Conservation (phyloP, 1,140 invertebrate species). For the Nixonia krombeini region DNA sequence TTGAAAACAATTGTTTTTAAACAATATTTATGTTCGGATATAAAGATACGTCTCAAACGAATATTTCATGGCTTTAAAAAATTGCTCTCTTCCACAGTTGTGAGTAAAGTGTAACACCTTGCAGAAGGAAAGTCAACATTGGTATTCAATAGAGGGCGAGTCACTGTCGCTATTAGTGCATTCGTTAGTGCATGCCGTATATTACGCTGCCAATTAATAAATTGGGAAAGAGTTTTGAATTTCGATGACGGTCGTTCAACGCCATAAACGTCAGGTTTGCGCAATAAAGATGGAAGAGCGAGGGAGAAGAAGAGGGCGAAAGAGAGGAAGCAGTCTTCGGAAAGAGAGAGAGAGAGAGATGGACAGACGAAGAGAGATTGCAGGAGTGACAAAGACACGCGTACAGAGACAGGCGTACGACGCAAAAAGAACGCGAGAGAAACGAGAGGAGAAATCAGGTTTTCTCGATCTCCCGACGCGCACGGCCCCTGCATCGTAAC, state of each 20-base stretch:
- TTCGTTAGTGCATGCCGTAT: slow-evolving; percentile 49
- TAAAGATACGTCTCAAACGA: too few species aligned
- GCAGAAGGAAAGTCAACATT: slow-evolving; percentile 7
- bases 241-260: slow-evolving; percentile 48
- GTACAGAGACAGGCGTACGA: slow-evolving; percentile 1
- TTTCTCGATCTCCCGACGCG: slow-evolving; percentile 49
- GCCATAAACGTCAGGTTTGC: slow-evolving; percentile 48
- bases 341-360: slow-evolving; percentile 21
- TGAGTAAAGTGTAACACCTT: not conserved
- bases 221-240: slow-evolving; percentile 54
- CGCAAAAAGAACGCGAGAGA: slow-evolving; percentile 20
- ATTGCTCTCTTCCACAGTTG: too few species aligned
- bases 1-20: too few species aligned
- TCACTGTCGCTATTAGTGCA: slow-evolving; percentile 43
- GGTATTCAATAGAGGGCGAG: slow-evolving; percentile 44
- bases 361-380: too few species aligned
- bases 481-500: slow-evolving; percentile 50
- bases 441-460: slow-evolving; percentile 48
- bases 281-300: slow-evolving; percentile 43
- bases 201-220: slow-evolving; percentile 64
- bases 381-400: too few species aligned
- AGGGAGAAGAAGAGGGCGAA: too few species aligned
- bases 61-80: too few species aligned
- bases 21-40: too few species aligned
- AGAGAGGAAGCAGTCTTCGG: too few species aligned